phyloP scores from a whole-genome alignment of 2,888 invertebrate genomes.

The Malachius bipustulatus region DNA sequence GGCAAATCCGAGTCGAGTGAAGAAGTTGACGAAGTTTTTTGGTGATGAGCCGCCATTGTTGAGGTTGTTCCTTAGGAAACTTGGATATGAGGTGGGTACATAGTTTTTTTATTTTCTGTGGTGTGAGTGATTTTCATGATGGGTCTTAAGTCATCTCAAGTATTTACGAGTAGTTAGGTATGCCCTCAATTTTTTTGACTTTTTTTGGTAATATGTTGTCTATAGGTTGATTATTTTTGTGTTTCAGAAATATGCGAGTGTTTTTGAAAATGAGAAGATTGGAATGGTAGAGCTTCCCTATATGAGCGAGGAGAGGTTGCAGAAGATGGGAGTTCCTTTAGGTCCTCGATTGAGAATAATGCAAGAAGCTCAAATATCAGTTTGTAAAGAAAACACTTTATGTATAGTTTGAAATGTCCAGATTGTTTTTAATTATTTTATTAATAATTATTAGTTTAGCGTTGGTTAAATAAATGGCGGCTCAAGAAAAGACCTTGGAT shows the following conservation, averaged over 20 bases:
- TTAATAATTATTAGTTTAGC: too few relatives aligned
- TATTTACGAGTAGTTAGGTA: too few relatives aligned
- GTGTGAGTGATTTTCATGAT: too few relatives aligned
- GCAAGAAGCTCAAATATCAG: slow-evolving; percentile 66
- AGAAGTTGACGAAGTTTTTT: slow-evolving; percentile 85
- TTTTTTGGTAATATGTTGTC: too few relatives aligned
- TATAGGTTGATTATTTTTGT: slow-evolving; percentile 18
- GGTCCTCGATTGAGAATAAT: slow-evolving; percentile 79
- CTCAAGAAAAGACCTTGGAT: too few relatives aligned
- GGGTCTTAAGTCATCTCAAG: too few relatives aligned
- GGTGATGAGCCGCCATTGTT: slow-evolving; percentile 86
- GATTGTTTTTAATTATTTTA: too few relatives aligned
- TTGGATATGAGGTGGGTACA: slow-evolving; percentile 75
- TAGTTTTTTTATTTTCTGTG: too few relatives aligned
- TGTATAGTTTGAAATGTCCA: slow-evolving; percentile 54
- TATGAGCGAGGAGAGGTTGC: slow-evolving; percentile 74
- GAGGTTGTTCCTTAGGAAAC: slow-evolving; percentile 76
- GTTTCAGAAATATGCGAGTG: slow-evolving; percentile 71
- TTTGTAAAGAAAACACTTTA: slow-evolving; percentile 49
- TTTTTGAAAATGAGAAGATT: slow-evolving; percentile 75
- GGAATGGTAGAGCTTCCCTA: slow-evolving; percentile 87
- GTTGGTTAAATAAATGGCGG: too few relatives aligned
- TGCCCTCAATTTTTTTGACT: too few relatives aligned
- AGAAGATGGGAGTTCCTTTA: slow-evolving; percentile 81
- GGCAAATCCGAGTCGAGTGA: slow-evolving; percentile 77